Base-by-base conservation (phyloP, 2,888 invertebrate genomes). In the Pseudococcus jackbeardsleyi region DNA sequence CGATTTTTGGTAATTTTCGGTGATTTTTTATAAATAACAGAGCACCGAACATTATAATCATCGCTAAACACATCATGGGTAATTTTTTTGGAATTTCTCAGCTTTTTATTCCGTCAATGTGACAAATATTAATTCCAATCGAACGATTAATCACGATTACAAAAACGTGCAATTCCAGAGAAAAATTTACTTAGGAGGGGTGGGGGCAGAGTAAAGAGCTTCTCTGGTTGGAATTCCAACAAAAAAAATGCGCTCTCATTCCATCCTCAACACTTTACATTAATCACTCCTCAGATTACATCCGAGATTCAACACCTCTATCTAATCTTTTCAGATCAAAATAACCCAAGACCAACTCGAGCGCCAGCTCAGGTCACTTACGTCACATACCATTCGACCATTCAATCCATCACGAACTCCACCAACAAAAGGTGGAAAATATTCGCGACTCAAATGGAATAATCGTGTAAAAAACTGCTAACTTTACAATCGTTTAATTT, bases 381-480 rank as follows among this genome's bases (percentile, higher is more conserved):
- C 46, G 46, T 82, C 79, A 46, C 79, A 46, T 77, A n/a, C 77
- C 77, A 77, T 77, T 17, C 12, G 17, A 42, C 1, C 77, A 22
- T 82, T 82, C 19, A 42, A 82, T 82, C 79, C 79, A 46, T 82
- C 46, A 33, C 72, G 72, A 82, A 17, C 7, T 42, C 5, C 15
- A 39, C 46, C 17, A 15, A 39, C 46, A 7, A 15, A 11, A 42
- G 9, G 64, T 64, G 11, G 22, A 82, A 82, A 82, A 82, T 82
- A 82, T 82, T 82, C 79, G 79, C 79, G 42, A 82, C 6, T 46
- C 46, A 19, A 82, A 82, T 82, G 79, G 79, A 82, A 82, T 82
- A 46, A 82, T 46, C 79, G 9, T 82, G 79, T 82, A 82, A 8
- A n/a, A 46, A n/a, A 46, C 19, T 19, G n/a, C 79, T n/a, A 82